A percentile compares a stretch with the other conserved stretches of the same genome.
Evolutionary conservation across 1,140 invertebrate species (phyloP).

Genomic region (Venturia canescens): DNA sequence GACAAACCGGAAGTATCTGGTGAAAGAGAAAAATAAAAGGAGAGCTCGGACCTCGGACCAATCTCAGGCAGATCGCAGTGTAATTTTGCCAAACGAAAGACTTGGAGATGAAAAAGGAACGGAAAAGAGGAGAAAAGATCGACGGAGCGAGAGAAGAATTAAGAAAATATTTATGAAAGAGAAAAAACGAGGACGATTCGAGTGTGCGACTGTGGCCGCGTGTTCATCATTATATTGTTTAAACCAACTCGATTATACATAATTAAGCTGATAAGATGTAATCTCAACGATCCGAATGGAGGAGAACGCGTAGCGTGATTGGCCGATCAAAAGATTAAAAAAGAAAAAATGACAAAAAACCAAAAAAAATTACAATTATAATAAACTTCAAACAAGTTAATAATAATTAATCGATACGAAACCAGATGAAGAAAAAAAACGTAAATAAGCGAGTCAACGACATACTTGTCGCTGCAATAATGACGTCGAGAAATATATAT

Average conservation of each 20-base stretch:
- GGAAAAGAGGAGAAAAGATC: background rate
- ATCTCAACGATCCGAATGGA: constrained; percentile 59
- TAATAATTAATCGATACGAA: background rate
- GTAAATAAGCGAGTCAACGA: constrained; percentile 29
- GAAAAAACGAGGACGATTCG: constrained; percentile 58
- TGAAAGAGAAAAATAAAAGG: constrained; percentile 46
- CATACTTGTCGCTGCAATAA: background rate
- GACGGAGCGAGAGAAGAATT: background rate
- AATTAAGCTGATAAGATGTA: constrained; percentile 52
- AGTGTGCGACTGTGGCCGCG: constrained; percentile 70
- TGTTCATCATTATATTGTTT: constrained; percentile 68
- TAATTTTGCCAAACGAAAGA: background rate
- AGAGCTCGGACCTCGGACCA: constrained; percentile 55
- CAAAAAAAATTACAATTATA: background rate
- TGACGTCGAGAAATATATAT: constrained; percentile 18
- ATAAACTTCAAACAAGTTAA: too few species aligned
- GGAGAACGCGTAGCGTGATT: too few species aligned
- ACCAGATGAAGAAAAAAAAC: background rate
- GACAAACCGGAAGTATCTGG: constrained; percentile 32
- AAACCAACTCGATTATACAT: constrained; percentile 58
- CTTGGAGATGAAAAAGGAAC: background rate
- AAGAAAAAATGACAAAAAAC: background rate
- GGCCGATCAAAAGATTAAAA: background rate
- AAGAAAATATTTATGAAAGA: constrained; percentile 24
- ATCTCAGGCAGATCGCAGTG: constrained; percentile 42